Conservation (phyloP, 2,888 invertebrate genomes). For the Dynastes grantii region DNA sequence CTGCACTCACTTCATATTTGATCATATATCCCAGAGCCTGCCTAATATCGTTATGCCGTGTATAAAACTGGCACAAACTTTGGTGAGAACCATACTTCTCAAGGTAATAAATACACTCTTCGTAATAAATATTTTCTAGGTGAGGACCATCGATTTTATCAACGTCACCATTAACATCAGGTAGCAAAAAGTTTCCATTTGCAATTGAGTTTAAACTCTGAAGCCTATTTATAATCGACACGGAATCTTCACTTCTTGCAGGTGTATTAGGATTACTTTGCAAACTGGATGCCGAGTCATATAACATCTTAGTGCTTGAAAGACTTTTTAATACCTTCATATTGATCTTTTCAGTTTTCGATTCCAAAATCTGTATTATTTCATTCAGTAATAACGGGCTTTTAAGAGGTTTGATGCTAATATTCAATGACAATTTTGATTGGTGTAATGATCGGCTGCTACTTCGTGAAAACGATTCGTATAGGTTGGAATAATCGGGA, state of each 20-base stretch:
- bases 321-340: slow-evolving; percentile 72
- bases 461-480: slow-evolving; percentile 53
- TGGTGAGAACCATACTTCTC: slow-evolving; percentile 84
- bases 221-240: slow-evolving; percentile 70
- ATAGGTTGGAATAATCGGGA: slow-evolving; percentile 55
- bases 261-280: slow-evolving; percentile 57
- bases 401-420: slow-evolving; percentile 73
- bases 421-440: slow-evolving; percentile 65
- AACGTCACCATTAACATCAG: slow-evolving; percentile 18
- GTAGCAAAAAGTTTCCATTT: slow-evolving; percentile 65
- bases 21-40: slow-evolving; percentile 82
- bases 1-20: slow-evolving; percentile 79
- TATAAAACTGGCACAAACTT: slow-evolving; percentile 83
- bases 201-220: slow-evolving; percentile 69
- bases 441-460: slow-evolving; percentile 62
- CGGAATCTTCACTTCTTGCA: slow-evolving; percentile 70
- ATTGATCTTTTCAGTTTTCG: slow-evolving; percentile 74
- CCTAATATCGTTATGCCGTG: slow-evolving; percentile 80
- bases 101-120: slow-evolving; percentile 89
- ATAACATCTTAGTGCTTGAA: slow-evolving; percentile 62
- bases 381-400: slow-evolving; percentile 82
- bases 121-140: slow-evolving; percentile 65
- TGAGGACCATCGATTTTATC: slow-evolving; percentile 31
- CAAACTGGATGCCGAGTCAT: slow-evolving; percentile 60
- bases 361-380: slow-evolving; percentile 80